Evolutionary conservation across 2,113 vertebrate species (phyloP), one percentile per base, ranked within the genome.

Genomic region (Eubucco bourcierii): DNA sequence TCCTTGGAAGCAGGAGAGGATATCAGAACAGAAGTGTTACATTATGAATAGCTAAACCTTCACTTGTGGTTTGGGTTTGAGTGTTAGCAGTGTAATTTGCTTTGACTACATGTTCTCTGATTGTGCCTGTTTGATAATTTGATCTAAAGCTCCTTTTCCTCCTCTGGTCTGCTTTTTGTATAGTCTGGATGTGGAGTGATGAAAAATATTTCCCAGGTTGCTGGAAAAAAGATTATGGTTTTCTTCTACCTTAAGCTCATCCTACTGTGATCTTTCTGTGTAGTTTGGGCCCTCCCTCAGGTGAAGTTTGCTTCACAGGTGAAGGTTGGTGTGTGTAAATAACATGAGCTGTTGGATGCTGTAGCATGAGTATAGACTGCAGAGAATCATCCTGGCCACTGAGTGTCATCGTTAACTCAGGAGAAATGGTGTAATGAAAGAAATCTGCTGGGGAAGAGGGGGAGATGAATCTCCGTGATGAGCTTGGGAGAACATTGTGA

Each of bases 321-420:
- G 80, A 44, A 10, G 10, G 20, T 82, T 94, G 27, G 33, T 71
- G 7, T 47, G 19, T 72, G 19, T 46, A 52, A 19, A 10, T 2
- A 9, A 41, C 13, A 53, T 65, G 37, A 90, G 67, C 29, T 46
- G 33, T 72, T 75, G 88, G 80, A 9, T 90, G 73, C 60, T 86
- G 73, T 67, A 86, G 53, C 37, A 2, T 1, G 47, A 80, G 16
- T 46, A 44, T 3, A 84, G 90, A 88, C 86, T 95, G 95, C 90
- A 96, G 88, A 86, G 83, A 95, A 96, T 96, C 88, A 91, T 94
- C 92, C 92, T 93, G 92, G 76, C 95, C 95, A 96, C 96, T 94
- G 88, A 95, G 95, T 96, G 95, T 96, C 93, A 96, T 95, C 88
- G 90, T 96, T 94, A 95, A 96, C 96, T 90, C 88, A 93, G 88